These are phyloP conservation scores for Augiades crinisus DNA, from an alignment of 2,888 invertebrate species.

Conservation along the genomic window DNA sequence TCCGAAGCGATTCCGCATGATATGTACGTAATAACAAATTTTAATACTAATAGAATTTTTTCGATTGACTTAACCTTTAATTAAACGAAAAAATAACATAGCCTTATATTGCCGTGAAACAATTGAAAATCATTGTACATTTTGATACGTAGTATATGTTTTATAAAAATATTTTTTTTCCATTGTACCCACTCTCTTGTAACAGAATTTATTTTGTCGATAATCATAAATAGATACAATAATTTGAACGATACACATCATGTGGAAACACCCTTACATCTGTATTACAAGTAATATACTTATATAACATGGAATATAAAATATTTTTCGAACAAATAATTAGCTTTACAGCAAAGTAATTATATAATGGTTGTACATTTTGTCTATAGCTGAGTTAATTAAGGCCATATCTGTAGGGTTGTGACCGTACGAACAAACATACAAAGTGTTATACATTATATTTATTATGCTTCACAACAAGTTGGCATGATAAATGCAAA, in stretches of 20 bases:
- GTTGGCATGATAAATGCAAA: constrained; percentile 48
- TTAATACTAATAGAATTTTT: too few species aligned
- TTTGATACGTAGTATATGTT: not conserved
- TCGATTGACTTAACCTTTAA: too few species aligned
- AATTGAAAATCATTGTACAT: not conserved
- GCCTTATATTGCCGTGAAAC: not conserved
- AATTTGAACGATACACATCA: constrained; percentile 14
- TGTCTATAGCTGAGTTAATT: constrained; percentile 20
- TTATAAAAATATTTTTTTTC: constrained; percentile 7
- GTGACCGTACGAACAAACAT: constrained; percentile 11
- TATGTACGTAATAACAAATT: constrained; percentile 8
- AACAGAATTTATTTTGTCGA: not conserved
- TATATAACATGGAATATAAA: constrained; percentile 12
- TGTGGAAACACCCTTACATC: constrained; percentile 21
- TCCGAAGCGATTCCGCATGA: constrained; percentile 18
- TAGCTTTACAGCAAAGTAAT: not conserved
- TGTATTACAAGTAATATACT: constrained; percentile 9
- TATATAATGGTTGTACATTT: constrained; percentile 13
- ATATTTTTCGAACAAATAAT: constrained; percentile 10
- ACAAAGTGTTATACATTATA: constrained; percentile 16
- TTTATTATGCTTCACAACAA: constrained; percentile 50
- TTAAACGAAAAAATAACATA: not conserved
- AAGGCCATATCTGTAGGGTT: constrained; percentile 30
- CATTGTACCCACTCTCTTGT: not conserved
- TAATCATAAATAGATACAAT: not conserved